These are phyloP conservation scores for Entomobrya proxima DNA, from an alignment of 2,888 invertebrate species.

Conservation along the genomic window DNA sequence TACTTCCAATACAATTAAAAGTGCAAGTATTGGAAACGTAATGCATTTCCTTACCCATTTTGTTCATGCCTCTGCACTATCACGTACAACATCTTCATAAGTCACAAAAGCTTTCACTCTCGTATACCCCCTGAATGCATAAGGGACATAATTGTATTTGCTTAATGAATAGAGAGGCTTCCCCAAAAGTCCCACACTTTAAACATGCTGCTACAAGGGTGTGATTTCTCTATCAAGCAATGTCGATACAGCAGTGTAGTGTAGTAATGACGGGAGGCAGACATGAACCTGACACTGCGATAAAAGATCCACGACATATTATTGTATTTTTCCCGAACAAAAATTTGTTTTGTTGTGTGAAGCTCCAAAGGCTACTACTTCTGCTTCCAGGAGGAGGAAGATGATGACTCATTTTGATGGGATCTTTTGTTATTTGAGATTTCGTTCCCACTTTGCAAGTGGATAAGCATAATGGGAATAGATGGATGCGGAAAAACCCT, in stretches of 20 bases:
- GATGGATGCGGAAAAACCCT: slow-evolving; percentile 20
- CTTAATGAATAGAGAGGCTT: slow-evolving; percentile 44
- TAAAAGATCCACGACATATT: slow-evolving; percentile 24
- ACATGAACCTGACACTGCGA: slow-evolving; percentile 32
- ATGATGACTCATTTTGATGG: slow-evolving; percentile 54
- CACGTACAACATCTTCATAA: not conserved
- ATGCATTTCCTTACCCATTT: no score
- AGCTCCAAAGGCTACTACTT: not conserved
- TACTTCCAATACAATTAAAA: not conserved
- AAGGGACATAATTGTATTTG: slow-evolving; percentile 54
- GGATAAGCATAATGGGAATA: slow-evolving; percentile 12
- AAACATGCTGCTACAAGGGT: not conserved
- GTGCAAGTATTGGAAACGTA: no score
- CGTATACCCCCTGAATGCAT: not conserved
- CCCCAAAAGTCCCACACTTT: not conserved
- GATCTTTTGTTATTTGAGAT: slow-evolving; percentile 59
- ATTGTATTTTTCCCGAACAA: slow-evolving; percentile 30
- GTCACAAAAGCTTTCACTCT: not conserved
- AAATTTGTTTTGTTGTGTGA: slow-evolving; percentile 1
- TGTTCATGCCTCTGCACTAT: no score
- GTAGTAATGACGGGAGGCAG: slow-evolving; percentile 35
- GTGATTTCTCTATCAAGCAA: slow-evolving; percentile 28
- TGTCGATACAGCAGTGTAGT: no score
- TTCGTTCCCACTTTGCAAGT: slow-evolving; percentile 40
- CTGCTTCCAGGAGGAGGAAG: not conserved